Conservation (phyloP, 37 sponge, comb jelly and placozoan species). For the Ianthella basta region DNA sequence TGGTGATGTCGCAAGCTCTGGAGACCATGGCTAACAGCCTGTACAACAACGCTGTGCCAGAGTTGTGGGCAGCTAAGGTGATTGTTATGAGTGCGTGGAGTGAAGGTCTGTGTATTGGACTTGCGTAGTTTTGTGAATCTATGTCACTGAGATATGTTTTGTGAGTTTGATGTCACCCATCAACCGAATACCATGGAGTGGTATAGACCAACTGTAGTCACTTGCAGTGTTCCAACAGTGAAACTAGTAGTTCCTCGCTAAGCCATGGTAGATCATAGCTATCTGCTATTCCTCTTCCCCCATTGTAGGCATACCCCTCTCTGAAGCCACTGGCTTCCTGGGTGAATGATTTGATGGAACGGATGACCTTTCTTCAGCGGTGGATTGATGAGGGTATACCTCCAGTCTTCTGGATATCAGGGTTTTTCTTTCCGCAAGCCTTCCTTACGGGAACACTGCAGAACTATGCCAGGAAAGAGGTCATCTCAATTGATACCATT, state of each 20-base stretch:
- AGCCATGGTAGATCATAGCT: too few species aligned
- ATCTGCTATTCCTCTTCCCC: too few species aligned
- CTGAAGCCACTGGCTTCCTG: constrained; percentile 96
- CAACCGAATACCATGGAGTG: too few species aligned
- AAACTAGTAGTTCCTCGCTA: too few species aligned
- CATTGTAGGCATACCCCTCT: constrained; percentile 89
- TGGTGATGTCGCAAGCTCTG: constrained; percentile 94
- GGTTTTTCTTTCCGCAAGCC: constrained; percentile 99
- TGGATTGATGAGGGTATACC: constrained; percentile 94
- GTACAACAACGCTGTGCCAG: constrained; percentile 89
- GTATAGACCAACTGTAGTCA: too few species aligned
- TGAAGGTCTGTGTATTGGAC: too few species aligned
- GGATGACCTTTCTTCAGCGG: constrained; percentile 82
- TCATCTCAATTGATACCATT: constrained; percentile 95
- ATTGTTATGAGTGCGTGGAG: too few species aligned
- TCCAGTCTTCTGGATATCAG: constrained; percentile 93
- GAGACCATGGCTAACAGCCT: constrained; percentile 93
- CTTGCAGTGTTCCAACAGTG: too few species aligned
- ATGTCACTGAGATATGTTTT: too few species aligned
- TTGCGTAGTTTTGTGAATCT: too few species aligned
- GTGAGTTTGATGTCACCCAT: not conserved
- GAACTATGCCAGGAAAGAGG: constrained; percentile 92
- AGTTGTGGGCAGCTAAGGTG: constrained; percentile 87
- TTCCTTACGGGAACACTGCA: constrained; percentile 99
- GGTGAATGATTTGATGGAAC: constrained; percentile 85